Base-by-base conservation (phyloP, 2,888 invertebrate species). In the Agriopis leucophaearia region DNA sequence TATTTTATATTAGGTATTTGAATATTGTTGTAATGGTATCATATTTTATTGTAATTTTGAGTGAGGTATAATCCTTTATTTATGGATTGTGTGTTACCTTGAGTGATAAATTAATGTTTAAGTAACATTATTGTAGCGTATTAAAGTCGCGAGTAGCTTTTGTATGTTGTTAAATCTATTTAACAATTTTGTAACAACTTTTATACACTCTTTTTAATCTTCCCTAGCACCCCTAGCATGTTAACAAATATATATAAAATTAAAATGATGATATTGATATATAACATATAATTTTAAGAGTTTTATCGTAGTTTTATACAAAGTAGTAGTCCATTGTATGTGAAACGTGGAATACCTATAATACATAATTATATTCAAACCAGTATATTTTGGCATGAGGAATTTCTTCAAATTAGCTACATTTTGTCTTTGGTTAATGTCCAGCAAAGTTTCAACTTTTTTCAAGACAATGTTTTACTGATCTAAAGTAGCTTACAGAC, bases 201-300 rank as follows among this genome's bases (percentile, higher is more conserved):
- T 94, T 93, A 91, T 94, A 94, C 94, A 93, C 93, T 92, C 88
- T 87, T 92, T 92, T 94, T 91, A 92, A 88, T 90, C 91, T 92
- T 92, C 91, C 93, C 89, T 89, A 92, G 93, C 94, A 94, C 93
- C 90, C 87, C 86, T 91, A 91, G 87, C 70, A 79, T 81, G 79
- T 80, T 82, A 76, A 77, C 12, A 42, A 71, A 76, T 79, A 74
- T 71, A 75, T 76, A 77, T 74, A 74, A 75, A 73, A 72, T 73
- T 68, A 73, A 44, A 44, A 54, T 54, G 44, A 38, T n/a, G 40
- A 45, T 63, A 59, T 44, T 40, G 59, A 45, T 63, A 55, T 63
- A 67, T 67, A 35, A 52, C 63, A 36, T 40, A 47, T 71, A 69
- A 66, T 64, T 48, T 62, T 70, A 73, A 71, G 69, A 60, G 67